These are phyloP conservation scores for Tenebrio molitor DNA, from an alignment of 1,140 invertebrate species.

Conservation along the genomic window DNA sequence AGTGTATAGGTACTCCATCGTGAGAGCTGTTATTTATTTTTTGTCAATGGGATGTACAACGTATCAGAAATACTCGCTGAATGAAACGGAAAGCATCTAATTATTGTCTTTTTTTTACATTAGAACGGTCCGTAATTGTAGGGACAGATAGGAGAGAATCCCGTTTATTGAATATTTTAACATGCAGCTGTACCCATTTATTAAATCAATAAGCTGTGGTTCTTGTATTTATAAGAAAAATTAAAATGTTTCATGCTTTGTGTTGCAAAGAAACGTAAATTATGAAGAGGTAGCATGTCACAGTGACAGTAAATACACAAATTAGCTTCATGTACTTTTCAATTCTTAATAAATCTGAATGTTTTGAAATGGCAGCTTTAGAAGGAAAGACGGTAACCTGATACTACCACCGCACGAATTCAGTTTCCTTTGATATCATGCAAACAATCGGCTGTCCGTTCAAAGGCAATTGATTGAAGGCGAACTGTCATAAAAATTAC, in stretches of 20 bases:
- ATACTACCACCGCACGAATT: slow-evolving; percentile 31
- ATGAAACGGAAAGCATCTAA: slow-evolving; percentile 25
- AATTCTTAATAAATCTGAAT: slow-evolving; percentile 46
- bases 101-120: slow-evolving; percentile 25
- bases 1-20: too few species aligned
- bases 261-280: slow-evolving; percentile 32
- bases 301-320: slow-evolving; percentile 46
- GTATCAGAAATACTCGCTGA: background rate
- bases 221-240: slow-evolving; percentile 42
- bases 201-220: slow-evolving; percentile 44
- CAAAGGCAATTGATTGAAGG: slow-evolving; percentile 43
- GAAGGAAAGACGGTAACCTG: slow-evolving; percentile 1
- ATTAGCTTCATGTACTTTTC: slow-evolving; percentile 42
- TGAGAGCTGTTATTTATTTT: slow-evolving; percentile 28
- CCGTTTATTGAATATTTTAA: slow-evolving; percentile 42
- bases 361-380: slow-evolving; percentile 44
- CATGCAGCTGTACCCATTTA: slow-evolving; percentile 29
- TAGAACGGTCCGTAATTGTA: slow-evolving; percentile 32
- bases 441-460: slow-evolving; percentile 30
- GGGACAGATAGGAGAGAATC: slow-evolving; percentile 4
- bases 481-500: slow-evolving; percentile 40
- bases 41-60: background rate
- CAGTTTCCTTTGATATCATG: slow-evolving; percentile 38
- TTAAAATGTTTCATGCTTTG: slow-evolving; percentile 41
- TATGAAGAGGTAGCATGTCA: slow-evolving; percentile 41